Conservation (phyloP, 2,797 vertebrate species). For the Enteromius viviparus region DNA sequence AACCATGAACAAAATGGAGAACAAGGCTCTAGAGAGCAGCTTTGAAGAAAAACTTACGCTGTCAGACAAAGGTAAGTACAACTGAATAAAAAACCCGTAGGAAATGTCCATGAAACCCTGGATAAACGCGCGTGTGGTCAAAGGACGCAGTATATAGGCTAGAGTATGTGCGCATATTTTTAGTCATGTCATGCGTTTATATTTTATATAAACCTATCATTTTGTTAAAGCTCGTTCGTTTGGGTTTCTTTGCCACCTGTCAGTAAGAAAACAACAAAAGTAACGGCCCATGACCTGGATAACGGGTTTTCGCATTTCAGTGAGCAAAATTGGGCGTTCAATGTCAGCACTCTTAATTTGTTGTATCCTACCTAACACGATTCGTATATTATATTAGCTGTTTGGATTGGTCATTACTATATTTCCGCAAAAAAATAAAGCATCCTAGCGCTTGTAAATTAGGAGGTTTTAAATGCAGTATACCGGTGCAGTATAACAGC, state of each 20-base stretch:
- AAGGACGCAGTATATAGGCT: background rate
- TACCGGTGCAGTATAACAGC: background rate
- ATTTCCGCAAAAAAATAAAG: background rate
- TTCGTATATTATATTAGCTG: background rate
- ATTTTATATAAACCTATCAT: background rate
- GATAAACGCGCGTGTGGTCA: background rate
- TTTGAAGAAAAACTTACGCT: conserved; percentile 77
- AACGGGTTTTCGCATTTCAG: conserved; percentile 21
- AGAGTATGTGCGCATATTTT: background rate
- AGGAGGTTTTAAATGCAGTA: background rate
- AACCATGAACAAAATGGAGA: conserved; percentile 70
- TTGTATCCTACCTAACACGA: background rate
- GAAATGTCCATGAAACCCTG: background rate
- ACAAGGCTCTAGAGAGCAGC: conserved; percentile 70
- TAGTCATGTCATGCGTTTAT: background rate
- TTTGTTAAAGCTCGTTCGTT: background rate
- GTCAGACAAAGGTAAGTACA: conserved; percentile 75
- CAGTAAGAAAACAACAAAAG: conserved; percentile 18
- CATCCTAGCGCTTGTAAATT: background rate
- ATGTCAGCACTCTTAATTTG: background rate
- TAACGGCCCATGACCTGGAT: conserved; percentile 34
- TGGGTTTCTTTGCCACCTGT: conserved; percentile 14
- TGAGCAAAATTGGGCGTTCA: background rate
- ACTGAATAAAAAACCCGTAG: background rate
- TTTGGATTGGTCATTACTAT: background rate